Base-by-base conservation (phyloP, 2,113 vertebrate species). In the Sisor rabdophorus region DNA sequence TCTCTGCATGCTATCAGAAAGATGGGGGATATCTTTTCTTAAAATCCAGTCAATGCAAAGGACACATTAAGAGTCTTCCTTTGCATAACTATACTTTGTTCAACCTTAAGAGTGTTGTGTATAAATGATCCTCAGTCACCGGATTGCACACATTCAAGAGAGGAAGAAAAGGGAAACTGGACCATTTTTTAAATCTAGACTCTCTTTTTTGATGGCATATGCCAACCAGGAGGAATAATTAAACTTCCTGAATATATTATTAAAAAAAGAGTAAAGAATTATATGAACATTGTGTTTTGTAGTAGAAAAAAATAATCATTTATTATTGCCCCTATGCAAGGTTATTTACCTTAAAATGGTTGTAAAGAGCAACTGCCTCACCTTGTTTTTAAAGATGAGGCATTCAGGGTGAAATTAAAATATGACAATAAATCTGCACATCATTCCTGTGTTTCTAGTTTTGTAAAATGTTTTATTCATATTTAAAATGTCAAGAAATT, bases 371-470 rank as follows among this genome's bases (percentile, higher is more conserved):
- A 76, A 60, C 52, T 50, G 68, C 78, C 72, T 84, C 64, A 36
- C 56, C 60, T 79, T 30, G 22, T 82, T 71, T 76, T 56, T 77
- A 67, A 70, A 73, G 77, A 19, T 73, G 71, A 82, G 70, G 63
- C 55, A 79, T 48, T 71, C 56, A 79, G 71, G 40, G 47, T 73
- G 54, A 78, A 83, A 81, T 84, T 76, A 76, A 72, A 81, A 88
- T 58, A 84, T 50, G 76, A 81, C 79, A 85, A 75, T 81, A 86
- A 85, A 84, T 61, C 83, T 79, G 68, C 79, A 71, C 76, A 30
- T 61, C 56, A 64, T 50, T 69, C 64, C 71, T 71, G 61, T 5
- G 47, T 13, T 50, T 72, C 36, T 30, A 56, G 61, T 47, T 80
- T 71, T 20, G 40, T 24, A 32, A n/a, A n/a, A n/a, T n/a, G n/a